These are phyloP conservation scores for Pocillopora meandrina DNA, from an alignment of 92 coral and sea anemone species.

Conservation along the genomic window DNA sequence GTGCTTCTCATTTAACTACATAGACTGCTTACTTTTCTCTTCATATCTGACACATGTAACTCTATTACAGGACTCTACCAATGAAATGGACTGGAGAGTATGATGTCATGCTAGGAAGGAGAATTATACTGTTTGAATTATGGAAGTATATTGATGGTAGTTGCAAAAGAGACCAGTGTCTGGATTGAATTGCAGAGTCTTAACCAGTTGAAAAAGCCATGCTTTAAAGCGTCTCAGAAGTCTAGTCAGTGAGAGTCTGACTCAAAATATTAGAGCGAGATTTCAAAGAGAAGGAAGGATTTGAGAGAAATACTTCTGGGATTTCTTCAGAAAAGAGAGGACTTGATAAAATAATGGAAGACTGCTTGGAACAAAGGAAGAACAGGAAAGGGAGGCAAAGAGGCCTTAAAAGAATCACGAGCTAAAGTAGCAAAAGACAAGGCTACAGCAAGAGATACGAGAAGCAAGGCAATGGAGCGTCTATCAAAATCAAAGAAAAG, in stretches of 20 bases:
- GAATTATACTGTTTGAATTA: too few species aligned
- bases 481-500: slow-evolving; percentile 15
- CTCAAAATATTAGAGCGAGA: slow-evolving; percentile 45
- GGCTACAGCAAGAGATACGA: slow-evolving; percentile 2
- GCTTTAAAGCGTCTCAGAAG: slow-evolving; percentile 43
- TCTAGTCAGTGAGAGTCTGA: slow-evolving; percentile 49
- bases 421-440: slow-evolving; percentile 4
- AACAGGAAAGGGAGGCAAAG: slow-evolving; percentile 39
- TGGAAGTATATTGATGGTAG: too few species aligned
- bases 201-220: slow-evolving; percentile 39
- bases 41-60: too few species aligned
- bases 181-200: slow-evolving; percentile 19
- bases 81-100: too few species aligned
- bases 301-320: slow-evolving; percentile 47
- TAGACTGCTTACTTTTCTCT: too few species aligned
- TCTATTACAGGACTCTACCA: too few species aligned
- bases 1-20: too few species aligned
- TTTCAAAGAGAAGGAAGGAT: slow-evolving; percentile 32
- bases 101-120: too few species aligned
- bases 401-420: not conserved
- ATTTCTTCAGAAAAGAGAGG: slow-evolving; percentile 55
- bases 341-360: slow-evolving; percentile 51
- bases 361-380: slow-evolving; percentile 57
- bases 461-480: slow-evolving; percentile 1
- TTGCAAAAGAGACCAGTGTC: too few species aligned